These are phyloP conservation scores for Labeo rohita DNA, from an alignment of 2,113 vertebrate species.

Conservation along the genomic window DNA sequence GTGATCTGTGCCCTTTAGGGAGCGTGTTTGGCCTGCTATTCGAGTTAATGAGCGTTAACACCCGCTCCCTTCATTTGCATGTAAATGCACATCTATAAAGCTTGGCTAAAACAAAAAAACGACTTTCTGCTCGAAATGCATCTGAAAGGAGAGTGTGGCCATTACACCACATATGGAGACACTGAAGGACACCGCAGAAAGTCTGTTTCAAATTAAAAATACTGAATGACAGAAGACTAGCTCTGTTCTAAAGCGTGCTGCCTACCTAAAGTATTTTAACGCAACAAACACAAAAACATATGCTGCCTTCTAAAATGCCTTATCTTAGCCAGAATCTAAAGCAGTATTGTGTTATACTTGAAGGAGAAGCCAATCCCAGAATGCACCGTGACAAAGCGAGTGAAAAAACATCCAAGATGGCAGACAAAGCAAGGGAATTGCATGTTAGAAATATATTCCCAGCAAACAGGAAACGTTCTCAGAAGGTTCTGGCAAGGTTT, in stretches of 20 bases:
- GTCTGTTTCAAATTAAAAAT: background rate
- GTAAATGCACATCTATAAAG: constrained; percentile 40
- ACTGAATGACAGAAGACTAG: background rate
- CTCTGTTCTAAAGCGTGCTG: background rate
- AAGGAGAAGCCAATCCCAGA: background rate
- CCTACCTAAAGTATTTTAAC: background rate
- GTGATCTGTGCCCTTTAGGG: constrained; percentile 23
- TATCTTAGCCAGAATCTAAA: background rate
- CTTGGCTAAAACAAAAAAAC: constrained; percentile 2
- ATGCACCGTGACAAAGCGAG: background rate
- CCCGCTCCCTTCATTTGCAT: constrained; percentile 50
- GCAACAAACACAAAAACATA: background rate
- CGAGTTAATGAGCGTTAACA: constrained; percentile 39
- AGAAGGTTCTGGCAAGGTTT: background rate
- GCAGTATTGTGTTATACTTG: background rate
- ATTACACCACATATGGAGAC: constrained; percentile 3
- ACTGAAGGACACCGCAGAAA: background rate
- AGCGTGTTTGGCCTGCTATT: background rate
- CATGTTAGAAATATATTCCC: background rate
- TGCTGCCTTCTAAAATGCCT: background rate
- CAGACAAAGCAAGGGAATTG: background rate
- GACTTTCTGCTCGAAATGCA: background rate
- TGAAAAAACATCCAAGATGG: background rate
- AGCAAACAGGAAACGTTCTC: background rate
- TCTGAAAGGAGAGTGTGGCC: constrained; percentile 32